Conservation (phyloP, 1,140 invertebrate species). For the Periplaneta americana region DNA sequence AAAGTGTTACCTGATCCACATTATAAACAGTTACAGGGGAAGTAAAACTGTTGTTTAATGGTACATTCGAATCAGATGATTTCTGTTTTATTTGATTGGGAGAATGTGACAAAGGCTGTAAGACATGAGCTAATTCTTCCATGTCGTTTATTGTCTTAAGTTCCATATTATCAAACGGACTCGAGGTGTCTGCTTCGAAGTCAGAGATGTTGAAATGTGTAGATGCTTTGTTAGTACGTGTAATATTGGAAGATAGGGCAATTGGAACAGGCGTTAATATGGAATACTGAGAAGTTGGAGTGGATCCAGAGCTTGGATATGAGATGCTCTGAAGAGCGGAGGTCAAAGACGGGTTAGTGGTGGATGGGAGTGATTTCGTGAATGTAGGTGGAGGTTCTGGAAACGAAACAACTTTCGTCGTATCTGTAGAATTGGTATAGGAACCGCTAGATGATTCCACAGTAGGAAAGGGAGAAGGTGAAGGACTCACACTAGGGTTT, state of each 20-base stretch:
- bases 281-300: slow-evolving; percentile 3
- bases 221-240: slow-evolving; percentile 34
- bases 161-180: slow-evolving; percentile 87
- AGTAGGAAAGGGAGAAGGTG: neutral
- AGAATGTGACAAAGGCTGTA: slow-evolving; percentile 34
- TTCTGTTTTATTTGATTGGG: neutral
- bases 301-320: neutral
- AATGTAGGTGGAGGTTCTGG: neutral
- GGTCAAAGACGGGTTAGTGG: neutral
- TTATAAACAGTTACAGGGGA: neutral
- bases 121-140: slow-evolving; percentile 73
- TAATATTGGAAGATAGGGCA: slow-evolving; percentile 4
- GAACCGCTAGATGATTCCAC: neutral
- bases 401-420: neutral
- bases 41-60: neutral
- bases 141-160: slow-evolving; percentile 86
- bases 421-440: neutral
- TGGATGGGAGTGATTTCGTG: neutral
- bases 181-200: slow-evolving; percentile 84
- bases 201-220: slow-evolving; percentile 60
- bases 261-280: slow-evolving; percentile 28
- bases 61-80: neutral
- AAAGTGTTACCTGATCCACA: neutral
- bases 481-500: slow-evolving; percentile 1
- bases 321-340: neutral